Conservation (phyloP, 1,140 invertebrate species). For the Lucilia sericata region DNA sequence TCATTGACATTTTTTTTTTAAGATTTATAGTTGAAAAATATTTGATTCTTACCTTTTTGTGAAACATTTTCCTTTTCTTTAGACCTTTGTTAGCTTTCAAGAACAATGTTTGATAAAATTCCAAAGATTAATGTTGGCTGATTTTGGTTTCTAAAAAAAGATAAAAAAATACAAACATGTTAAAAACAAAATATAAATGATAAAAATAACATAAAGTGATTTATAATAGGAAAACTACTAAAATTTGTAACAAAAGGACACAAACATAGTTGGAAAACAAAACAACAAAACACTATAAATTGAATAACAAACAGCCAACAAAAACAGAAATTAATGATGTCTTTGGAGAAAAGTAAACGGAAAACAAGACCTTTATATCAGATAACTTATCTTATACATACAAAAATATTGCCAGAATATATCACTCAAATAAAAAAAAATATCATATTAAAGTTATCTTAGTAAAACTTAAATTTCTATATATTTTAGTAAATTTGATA, state of each 20-base stretch:
- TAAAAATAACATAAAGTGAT: constrained; percentile 25
- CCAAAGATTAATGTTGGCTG: neutral
- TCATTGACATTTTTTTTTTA: neutral
- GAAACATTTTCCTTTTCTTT: neutral
- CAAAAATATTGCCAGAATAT: neutral
- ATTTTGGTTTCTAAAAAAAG: neutral
- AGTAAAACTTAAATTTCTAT: no score
- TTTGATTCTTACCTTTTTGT: constrained; percentile 2
- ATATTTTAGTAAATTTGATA: no score
- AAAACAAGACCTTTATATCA: neutral
- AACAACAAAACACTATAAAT: neutral
- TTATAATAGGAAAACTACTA: constrained; percentile 2
- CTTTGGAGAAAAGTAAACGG: neutral
- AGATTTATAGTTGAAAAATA: neutral
- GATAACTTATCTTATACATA: neutral
- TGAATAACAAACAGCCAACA: neutral
- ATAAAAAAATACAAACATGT: neutral
- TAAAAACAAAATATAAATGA: constrained; percentile 6
- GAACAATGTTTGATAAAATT: neutral
- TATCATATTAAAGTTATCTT: no score
- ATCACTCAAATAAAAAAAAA: no score
- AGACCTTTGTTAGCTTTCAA: neutral
- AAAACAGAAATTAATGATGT: neutral
- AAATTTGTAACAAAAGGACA: neutral
- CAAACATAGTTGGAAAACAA: neutral